phyloP scores from a whole-genome alignment of 2,113 vertebrate genomes.

The Chaetorhynchus papuensis region DNA sequence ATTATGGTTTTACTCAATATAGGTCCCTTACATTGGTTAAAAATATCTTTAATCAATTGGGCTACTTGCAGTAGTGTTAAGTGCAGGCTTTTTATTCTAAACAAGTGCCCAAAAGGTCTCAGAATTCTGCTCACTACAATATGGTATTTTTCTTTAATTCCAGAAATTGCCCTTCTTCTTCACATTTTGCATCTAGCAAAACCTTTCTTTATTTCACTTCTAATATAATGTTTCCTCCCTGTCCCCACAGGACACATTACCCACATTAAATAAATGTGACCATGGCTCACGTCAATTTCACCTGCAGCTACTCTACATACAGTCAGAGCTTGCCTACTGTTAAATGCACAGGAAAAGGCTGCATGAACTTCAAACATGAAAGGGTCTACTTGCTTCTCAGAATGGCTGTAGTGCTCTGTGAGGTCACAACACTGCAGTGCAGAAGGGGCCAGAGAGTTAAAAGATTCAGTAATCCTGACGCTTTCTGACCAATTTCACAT shows the following conservation, averaged over 20 bases:
- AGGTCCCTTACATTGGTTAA: background rate
- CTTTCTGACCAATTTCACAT: background rate
- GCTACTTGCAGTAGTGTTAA: background rate
- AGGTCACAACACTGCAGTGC: background rate
- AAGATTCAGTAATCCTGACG: background rate
- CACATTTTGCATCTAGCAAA: background rate
- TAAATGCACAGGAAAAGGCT: background rate
- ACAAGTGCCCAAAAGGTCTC: background rate
- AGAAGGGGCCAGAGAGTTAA: background rate
- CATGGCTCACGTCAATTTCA: background rate
- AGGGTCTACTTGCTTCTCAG: background rate
- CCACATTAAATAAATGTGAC: background rate
- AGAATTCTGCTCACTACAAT: background rate
- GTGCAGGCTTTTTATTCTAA: background rate
- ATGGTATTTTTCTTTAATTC: background rate
- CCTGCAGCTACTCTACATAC: background rate
- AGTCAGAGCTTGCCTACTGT: background rate
- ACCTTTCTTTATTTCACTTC: background rate
- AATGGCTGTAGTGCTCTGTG: background rate
- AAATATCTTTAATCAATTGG: background rate
- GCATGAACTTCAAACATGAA: background rate
- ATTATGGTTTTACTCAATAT: background rate
- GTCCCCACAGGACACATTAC: rapidly evolving
- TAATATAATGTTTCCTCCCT: background rate
- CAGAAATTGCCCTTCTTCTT: background rate